These are phyloP conservation scores for Thamnophis elegans DNA, from an alignment of 2,797 vertebrate species.

Conservation along the genomic window DNA sequence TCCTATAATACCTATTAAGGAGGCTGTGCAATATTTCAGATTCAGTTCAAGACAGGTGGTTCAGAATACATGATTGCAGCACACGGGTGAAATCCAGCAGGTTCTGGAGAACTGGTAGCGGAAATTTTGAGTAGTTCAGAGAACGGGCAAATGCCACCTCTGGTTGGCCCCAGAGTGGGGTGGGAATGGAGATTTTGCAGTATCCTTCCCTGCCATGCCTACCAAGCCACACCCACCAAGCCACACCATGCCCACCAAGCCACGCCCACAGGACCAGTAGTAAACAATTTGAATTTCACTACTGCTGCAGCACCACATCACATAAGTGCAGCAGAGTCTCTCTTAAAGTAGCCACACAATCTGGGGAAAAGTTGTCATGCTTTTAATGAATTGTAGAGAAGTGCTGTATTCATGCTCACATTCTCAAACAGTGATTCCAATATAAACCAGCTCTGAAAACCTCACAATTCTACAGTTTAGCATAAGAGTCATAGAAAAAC, in stretches of 20 bases:
- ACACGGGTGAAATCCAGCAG: too few species aligned
- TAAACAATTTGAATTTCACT: too few species aligned
- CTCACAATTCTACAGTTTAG: background rate
- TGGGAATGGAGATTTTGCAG: too few species aligned
- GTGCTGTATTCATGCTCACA: background rate
- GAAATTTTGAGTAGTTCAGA: too few species aligned
- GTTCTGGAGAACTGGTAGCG: too few species aligned
- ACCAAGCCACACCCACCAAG: too few species aligned
- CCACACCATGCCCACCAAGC: too few species aligned
- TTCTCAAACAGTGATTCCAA: background rate
- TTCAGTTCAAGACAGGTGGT: background rate
- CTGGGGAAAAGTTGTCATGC: background rate
- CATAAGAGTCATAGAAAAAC: background rate
- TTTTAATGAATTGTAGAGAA: background rate
- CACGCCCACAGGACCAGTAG: too few species aligned
- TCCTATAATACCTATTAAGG: background rate
- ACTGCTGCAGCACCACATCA: background rate
- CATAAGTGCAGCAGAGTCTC: background rate
- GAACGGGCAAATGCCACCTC: too few species aligned
- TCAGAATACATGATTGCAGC: background rate
- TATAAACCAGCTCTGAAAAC: background rate
- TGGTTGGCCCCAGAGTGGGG: too few species aligned
- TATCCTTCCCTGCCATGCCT: too few species aligned
- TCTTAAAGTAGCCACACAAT: background rate
- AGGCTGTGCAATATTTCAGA: background rate